Base-by-base conservation (phyloP, 2,113 vertebrate genomes). In the Phyllostomus discolor region DNA sequence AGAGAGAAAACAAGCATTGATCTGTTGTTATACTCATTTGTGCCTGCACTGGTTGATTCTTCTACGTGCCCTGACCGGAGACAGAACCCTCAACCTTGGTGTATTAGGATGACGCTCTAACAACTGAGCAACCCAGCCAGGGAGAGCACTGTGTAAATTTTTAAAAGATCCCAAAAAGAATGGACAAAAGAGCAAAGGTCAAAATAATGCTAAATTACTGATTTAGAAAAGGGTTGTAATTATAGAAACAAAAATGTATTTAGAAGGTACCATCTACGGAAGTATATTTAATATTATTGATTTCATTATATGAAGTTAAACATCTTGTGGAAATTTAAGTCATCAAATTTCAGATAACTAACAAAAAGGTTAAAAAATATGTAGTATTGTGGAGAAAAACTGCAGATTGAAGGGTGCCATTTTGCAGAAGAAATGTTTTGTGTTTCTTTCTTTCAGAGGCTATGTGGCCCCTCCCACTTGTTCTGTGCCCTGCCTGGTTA, bases 401-500 rank as follows among this genome's bases (percentile, higher is more conserved):
- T 81, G 19, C 67, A 89, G 72, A 64, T 5, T 75, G 48, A 95
- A 96, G n/a, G 33, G 35, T 95, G 69, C 14, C 73, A 83, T 93
- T 95, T 59, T 88, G 10, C 41, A 72, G n/a, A 97, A 86, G 84
- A 64, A 43, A 86, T 64, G 24, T 46, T 72, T 64, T 82, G 48
- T 95, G 95, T 97, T 95, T 69, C 88, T 98, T 81, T 98, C 83
- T 99, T 99, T 98, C 98, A 99, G 99, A 99, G 97, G 99, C 99
- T 11, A 97, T 79, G n/a, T 99, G 99, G 99, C 99, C 99, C 96
- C 98, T 99, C 84, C 99, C 99, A 26, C 98, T 98, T 33, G 99
- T 98, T 91, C 98, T 99, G 86, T 99, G 99, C 93, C 99, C 99
- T 3, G 98, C 99, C 95, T 99, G 99, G 99, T 98, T 99, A 97